These are phyloP conservation scores for Tetramorium simillimum DNA, from an alignment of 1,140 invertebrate genomes.

Conservation along the genomic window DNA sequence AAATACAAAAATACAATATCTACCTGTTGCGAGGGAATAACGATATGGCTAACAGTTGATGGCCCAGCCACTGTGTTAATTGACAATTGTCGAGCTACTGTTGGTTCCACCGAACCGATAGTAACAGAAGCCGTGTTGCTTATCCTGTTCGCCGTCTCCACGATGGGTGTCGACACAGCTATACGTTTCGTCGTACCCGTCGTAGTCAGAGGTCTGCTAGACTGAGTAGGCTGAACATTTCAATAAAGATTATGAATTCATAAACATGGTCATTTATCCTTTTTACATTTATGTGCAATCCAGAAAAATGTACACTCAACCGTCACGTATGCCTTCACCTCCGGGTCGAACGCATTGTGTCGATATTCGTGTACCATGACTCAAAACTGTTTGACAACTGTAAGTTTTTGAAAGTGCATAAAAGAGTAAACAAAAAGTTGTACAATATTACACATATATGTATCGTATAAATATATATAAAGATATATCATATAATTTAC, in stretches of 20 bases:
- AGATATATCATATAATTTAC: conserved; percentile 60
- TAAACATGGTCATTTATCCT: conserved; percentile 17
- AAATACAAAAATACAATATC: neutral
- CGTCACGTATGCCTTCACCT: conserved; percentile 21
- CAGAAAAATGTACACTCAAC: conserved; percentile 27
- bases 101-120: conserved; percentile 76
- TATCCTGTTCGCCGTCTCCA: conserved; percentile 81
- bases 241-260: conserved; percentile 20
- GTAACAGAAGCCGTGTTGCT: conserved; percentile 78
- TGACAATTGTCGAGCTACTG: conserved; percentile 78
- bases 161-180: conserved; percentile 80
- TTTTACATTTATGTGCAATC: conserved; percentile 22
- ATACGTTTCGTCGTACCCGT: conserved; percentile 80
- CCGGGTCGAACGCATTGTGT: conserved; percentile 16
- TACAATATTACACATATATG: conserved; percentile 16
- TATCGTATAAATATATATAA: neutral
- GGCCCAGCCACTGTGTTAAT: conserved; percentile 79
- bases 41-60: conserved; percentile 80
- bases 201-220: conserved; percentile 76
- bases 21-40: conserved; percentile 81
- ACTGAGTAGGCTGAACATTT: conserved; percentile 78
- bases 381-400: conserved; percentile 25
- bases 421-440: conserved; percentile 14
- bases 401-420: conserved; percentile 22
- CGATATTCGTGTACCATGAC: conserved; percentile 28